These are phyloP conservation scores for Cichladusa arquata DNA, from an alignment of 2,113 vertebrate species.

Conservation along the genomic window DNA sequence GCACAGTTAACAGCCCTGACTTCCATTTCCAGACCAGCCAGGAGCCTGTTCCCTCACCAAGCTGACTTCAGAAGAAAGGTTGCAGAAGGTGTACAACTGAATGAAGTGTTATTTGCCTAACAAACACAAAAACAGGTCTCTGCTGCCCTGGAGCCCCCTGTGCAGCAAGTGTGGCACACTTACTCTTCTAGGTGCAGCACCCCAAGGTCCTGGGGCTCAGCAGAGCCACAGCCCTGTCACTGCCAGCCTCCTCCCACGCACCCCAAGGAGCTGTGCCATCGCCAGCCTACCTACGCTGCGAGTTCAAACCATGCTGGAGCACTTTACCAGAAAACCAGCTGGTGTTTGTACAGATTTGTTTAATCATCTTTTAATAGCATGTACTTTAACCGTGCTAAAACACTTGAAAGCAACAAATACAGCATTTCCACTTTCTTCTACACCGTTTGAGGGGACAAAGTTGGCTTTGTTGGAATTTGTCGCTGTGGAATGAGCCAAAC, in stretches of 20 bases:
- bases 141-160: background rate
- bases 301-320: background rate
- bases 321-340: slow-evolving; percentile 35
- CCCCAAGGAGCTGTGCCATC: background rate
- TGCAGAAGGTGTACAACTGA: background rate
- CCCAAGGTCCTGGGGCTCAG: background rate
- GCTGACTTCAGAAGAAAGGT: background rate
- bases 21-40: background rate
- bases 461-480: background rate
- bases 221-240: background rate
- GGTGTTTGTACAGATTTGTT: slow-evolving; percentile 21
- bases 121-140: background rate
- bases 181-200: background rate
- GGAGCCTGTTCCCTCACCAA: background rate
- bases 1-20: background rate
- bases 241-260: background rate
- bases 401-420: background rate
- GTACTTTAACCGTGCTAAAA: background rate
- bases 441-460: background rate
- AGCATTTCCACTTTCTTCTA: background rate
- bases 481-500: background rate
- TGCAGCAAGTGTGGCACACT: background rate
- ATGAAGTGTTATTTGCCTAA: background rate
- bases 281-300: background rate
- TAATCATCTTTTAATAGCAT: slow-evolving; percentile 59